Evolutionary conservation across 2,888 invertebrate species (phyloP), one percentile per base, ranked within the genome.

Genomic region (Boloria euphrosyne): DNA sequence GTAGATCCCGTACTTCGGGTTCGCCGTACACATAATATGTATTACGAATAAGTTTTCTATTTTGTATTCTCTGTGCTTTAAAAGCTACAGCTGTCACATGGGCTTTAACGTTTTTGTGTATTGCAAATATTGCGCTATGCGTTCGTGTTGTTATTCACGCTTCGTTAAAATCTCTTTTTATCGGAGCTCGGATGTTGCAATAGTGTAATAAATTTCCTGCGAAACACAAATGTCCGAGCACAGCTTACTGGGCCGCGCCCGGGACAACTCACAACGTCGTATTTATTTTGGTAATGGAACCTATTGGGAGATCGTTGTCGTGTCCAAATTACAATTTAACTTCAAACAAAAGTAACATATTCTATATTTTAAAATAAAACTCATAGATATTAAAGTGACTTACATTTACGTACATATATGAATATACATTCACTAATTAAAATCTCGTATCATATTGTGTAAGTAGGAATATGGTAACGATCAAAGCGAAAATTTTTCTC

Each of bases 161-260:
- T 22, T 50, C 43, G 49, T 62, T 50, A 55, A 62, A 49, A 50
- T 13, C 49, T 49, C 49, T 47, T 55, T 50, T 63, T 50, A 57
- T 57, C 22, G 38, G 50, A 57, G 47, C 55, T 63, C 43, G n/a
- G 16, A 13, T 14, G 55, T 50, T 44, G 31, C 13, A 49, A 55
- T 31, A 17, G 54, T 43, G 49, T 49, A 50, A 50, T 63, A 50
- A 55, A 63, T 44, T 38, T 50, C 50, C 38, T 16, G 22, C 43
- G 13, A 57, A 63, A 62, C 7, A 55, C 47, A 38, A 22, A 50
- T 22, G 10, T 22, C 5, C 38, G n/a, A 49, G 38, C 16, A 18
- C 18, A 14, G 55, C 6, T 18, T 31, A 31, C 18, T 43, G n/a
- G 31, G 17, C 46, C 1, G 49, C 62, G 18, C 38, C 43, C 18